Evolutionary conservation across 2,888 invertebrate species (phyloP), one percentile per base, ranked within the genome.

Genomic region (Aethes cnicana): DNA sequence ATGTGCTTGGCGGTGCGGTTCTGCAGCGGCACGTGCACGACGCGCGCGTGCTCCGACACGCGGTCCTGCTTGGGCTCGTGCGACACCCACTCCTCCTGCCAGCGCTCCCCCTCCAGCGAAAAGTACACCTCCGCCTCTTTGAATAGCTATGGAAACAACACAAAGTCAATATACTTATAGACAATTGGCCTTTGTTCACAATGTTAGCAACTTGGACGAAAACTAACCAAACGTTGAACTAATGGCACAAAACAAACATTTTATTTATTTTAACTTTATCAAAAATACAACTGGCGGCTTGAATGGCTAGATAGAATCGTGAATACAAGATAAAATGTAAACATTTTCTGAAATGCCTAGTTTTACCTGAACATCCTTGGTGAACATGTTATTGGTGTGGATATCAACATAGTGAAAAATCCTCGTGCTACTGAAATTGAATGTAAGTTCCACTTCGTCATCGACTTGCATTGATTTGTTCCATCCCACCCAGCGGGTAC

Each of bases 401-500:
- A 97, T 90, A 63, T 93, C 92, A 9, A 95, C 91, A 48, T 91
- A 90, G 21, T 92, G 90, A 76, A 97, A 96, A 67, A 96, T 93
- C 14, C 95, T 90, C 1, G 94, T 90, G 43, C 91, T 91, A 59
- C 93, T 94, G 77, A 97, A 97, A 77, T 96, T 95, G 78, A 97
- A 96, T 1, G 93, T 91, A 32, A 98, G 90, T 64, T 94, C 93
- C 5, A 97, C 88, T 36, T 93, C 93, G 3, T 85, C 82, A 41
- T 92, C 91, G 2, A 91, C 80, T 30, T 86, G 74, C 58, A 92
- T 91, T 4, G 92, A 91, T 66, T 94, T 93, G 70, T 92, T 93
- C 97, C 97, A 97, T 17, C 97, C 97, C 3, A 97, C 93, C 97
- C 97, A 97, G 39, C 93, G 90, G 33, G 91, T 91, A 23, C 92